Evolutionary conservation across 2,797 vertebrate genomes (phyloP).

Genomic region (Prionace glauca): DNA sequence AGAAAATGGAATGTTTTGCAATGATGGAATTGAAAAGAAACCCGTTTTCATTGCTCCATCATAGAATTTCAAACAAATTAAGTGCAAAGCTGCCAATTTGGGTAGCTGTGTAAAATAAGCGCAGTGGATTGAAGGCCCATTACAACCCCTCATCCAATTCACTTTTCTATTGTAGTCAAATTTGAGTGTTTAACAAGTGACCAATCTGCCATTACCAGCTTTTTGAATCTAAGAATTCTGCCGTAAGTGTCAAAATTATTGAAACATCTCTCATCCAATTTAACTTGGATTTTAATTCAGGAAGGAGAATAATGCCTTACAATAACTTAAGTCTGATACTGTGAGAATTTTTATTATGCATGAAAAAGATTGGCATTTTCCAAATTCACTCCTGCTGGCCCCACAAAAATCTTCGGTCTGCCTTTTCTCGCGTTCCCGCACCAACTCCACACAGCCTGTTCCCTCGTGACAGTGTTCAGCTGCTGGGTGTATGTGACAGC

Average conservation of each 20-base stretch:
- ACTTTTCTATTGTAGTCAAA: background rate
- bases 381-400: background rate
- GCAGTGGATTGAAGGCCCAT: background rate
- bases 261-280: background rate
- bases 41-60: background rate
- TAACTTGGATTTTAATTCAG: background rate
- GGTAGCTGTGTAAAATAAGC: background rate
- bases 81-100: background rate
- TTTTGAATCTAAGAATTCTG: background rate
- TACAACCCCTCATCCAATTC: background rate
- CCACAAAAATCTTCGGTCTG: background rate
- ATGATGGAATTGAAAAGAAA: background rate
- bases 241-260: background rate
- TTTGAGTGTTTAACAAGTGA: background rate
- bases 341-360: no score
- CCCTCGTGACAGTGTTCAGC: background rate
- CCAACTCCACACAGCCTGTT: background rate
- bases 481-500: background rate
- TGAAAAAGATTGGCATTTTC: background rate
- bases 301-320: background rate
- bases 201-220: background rate
- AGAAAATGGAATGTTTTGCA: background rate
- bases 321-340: background rate
- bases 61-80: background rate
- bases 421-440: background rate